Evolutionary conservation across 2,113 vertebrate genomes (phyloP).

Genomic region (Neogobius melanostomus): DNA sequence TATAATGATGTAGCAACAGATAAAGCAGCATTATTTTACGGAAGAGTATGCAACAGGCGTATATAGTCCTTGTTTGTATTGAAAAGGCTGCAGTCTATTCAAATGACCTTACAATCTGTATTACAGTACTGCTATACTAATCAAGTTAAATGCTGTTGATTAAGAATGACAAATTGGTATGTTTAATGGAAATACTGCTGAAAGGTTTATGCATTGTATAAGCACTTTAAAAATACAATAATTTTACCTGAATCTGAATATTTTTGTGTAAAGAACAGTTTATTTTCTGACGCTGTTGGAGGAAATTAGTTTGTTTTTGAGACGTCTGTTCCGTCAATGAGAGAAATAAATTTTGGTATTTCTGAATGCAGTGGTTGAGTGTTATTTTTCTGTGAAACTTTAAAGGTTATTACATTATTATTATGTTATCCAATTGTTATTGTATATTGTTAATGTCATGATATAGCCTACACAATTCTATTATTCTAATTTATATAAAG

Average conservation of each 20-base stretch:
- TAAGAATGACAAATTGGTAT: neutral
- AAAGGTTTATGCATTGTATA: slow-evolving; percentile 21
- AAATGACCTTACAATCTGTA: neutral
- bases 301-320: neutral
- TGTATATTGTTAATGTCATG: neutral
- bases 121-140: neutral
- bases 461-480: no score
- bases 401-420: no score
- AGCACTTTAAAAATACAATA: slow-evolving; percentile 43
- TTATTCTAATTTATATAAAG: no score
- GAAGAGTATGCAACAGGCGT: neutral
- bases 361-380: neutral
- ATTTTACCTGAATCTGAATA: slow-evolving; percentile 33
- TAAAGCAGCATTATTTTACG: no score
- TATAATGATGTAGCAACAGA: no score
- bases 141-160: neutral
- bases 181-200: neutral
- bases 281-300: neutral
- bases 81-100: neutral
- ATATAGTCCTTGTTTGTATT: neutral
- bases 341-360: neutral
- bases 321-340: neutral
- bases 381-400: neutral
- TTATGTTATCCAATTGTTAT: neutral
- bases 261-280: neutral